phyloP scores from a whole-genome alignment of 2,888 invertebrate genomes.

The Mylabris sibirica region DNA sequence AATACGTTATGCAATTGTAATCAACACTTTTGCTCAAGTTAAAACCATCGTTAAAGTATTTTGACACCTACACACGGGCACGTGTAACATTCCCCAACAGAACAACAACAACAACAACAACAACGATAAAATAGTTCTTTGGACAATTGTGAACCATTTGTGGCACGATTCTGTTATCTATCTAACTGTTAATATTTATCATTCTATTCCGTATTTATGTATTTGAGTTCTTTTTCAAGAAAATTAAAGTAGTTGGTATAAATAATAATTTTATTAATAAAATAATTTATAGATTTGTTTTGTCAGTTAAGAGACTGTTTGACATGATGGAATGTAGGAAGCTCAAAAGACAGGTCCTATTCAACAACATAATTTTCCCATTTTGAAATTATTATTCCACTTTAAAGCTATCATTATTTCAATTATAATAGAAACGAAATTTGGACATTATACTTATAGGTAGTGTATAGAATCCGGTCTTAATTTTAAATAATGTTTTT shows the following conservation, averaged over 20 bases:
- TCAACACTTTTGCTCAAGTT: neutral
- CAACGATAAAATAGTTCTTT: slow-evolving; percentile 13
- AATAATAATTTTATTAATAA: neutral
- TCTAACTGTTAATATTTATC: slow-evolving; percentile 14
- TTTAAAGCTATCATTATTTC: slow-evolving; percentile 12
- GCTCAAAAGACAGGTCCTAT: slow-evolving; percentile 23
- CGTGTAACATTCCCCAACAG: slow-evolving; percentile 11
- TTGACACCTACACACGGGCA: slow-evolving; percentile 10
- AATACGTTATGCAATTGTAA: slow-evolving; percentile 1
- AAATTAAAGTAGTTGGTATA: slow-evolving; percentile 51
- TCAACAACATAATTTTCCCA: too few species aligned
- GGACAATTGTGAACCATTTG: slow-evolving; percentile 43
- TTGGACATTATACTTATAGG: neutral
- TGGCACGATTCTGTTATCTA: slow-evolving; percentile 43
- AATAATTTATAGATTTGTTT: slow-evolving; percentile 14
- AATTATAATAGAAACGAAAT: slow-evolving; percentile 8
- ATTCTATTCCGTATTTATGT: slow-evolving; percentile 39
- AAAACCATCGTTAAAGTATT: slow-evolving; percentile 1
- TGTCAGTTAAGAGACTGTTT: slow-evolving; percentile 13
- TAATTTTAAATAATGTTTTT: neutral
- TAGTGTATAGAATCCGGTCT: neutral
- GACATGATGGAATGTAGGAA: slow-evolving; percentile 56
- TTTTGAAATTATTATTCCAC: slow-evolving; percentile 18
- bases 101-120: slow-evolving; percentile 5
- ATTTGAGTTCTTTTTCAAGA: slow-evolving; percentile 46